Percentiles rank a stretch among this genome's conserved stretches.
These are phyloP conservation scores for Delia radicum DNA, from an alignment of 1,140 invertebrate species.

Conservation along the genomic window DNA sequence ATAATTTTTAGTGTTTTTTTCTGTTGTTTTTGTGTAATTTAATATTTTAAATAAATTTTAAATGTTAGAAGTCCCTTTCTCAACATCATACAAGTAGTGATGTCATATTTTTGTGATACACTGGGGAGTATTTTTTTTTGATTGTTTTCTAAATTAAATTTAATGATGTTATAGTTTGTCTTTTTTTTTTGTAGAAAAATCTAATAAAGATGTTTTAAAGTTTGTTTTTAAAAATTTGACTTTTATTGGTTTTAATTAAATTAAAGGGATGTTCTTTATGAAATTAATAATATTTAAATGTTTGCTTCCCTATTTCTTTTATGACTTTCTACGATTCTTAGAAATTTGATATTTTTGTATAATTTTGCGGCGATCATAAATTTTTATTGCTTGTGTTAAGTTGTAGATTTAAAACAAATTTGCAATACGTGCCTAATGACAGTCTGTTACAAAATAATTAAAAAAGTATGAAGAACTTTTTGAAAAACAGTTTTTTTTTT, in stretches of 20 bases:
- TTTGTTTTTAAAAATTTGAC: neutral
- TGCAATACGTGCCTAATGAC: slow-evolving; percentile 5
- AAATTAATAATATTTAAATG: neutral
- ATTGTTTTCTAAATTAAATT: neutral
- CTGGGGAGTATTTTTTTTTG: neutral
- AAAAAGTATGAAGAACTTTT: neutral
- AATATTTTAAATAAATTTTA: neutral
- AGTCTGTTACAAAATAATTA: neutral
- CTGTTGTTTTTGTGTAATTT: neutral
- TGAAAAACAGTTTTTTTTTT: too few species aligned
- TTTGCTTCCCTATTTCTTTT: neutral
- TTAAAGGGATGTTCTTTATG: neutral
- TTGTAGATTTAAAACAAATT: neutral
- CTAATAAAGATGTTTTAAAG: neutral
- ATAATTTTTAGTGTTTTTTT: neutral
- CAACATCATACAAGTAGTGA: neutral
- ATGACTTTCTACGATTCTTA: neutral
- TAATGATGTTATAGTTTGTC: neutral
- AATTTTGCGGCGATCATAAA: neutral
- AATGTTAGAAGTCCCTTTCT: neutral
- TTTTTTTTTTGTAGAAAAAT: neutral
- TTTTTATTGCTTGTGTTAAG: neutral
- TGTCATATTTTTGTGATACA: neutral
- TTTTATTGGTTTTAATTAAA: slow-evolving; percentile 12
- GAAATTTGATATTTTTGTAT: neutral